Percentiles rank a stretch among this genome's conserved stretches.
Evolutionary conservation across 2,888 invertebrate species (phyloP).

Genomic region (Pyralis farinalis): DNA sequence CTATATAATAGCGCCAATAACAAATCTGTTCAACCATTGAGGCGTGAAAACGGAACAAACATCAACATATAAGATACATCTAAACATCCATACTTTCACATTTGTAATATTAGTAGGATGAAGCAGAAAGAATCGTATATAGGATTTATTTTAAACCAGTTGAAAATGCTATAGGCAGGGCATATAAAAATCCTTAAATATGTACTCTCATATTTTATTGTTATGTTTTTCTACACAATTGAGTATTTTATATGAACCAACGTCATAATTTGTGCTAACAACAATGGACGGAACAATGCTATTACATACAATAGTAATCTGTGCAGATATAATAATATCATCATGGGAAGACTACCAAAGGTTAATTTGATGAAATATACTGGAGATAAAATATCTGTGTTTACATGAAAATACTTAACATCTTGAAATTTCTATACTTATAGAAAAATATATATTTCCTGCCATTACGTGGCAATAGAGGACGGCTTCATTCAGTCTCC

Average conservation of each 20-base stretch:
- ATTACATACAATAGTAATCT: slow-evolving; percentile 19
- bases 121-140: too few relatives aligned
- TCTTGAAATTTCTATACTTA: slow-evolving; percentile 22
- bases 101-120: too few relatives aligned
- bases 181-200: too few relatives aligned
- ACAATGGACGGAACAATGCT: slow-evolving; percentile 30
- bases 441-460: slow-evolving; percentile 35
- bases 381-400: slow-evolving; percentile 15
- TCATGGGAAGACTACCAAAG: slow-evolving; percentile 54
- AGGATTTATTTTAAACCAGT: too few relatives aligned
- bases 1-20: too few relatives aligned
- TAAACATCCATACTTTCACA: too few relatives aligned
- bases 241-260: slow-evolving; percentile 27
- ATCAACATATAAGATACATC: too few relatives aligned
- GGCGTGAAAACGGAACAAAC: too few relatives aligned
- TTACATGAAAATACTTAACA: slow-evolving; percentile 13
- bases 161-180: too few relatives aligned
- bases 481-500: slow-evolving; percentile 42
- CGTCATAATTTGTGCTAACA: slow-evolving; percentile 33
- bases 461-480: slow-evolving; percentile 21
- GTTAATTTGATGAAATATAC: slow-evolving; percentile 14
- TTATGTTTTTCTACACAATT: slow-evolving; percentile 22
- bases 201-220: slow-evolving; percentile 10
- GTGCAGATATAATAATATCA: slow-evolving; percentile 38
- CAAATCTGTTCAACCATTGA: too few relatives aligned